Evolutionary conservation across 2,888 invertebrate species (phyloP), one percentile per base, ranked within the genome.

Genomic region (Plutella xylostella): DNA sequence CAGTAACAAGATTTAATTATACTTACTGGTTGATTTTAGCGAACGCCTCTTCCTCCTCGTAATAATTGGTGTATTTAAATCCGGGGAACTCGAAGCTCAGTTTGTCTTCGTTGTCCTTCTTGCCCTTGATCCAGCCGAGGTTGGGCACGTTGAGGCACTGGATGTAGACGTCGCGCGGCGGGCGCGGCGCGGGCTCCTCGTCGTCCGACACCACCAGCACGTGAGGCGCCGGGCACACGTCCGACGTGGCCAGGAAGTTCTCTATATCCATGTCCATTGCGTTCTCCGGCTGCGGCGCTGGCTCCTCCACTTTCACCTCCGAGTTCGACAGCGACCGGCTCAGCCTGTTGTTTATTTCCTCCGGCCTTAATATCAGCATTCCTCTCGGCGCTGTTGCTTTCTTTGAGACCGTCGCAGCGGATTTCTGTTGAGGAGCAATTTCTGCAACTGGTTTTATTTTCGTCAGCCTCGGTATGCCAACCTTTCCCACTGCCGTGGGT

Each of bases 281-380:
- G n/a, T 15, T 3, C 4, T 37, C 20, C 11, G 9, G 4, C n/a
- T 28, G 3, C 3, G 28, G 12, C n/a, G 21, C 19, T n/a, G n/a
- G 15, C 30, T 25, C 39, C 15, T 12, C 9, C 5, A 9, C 6
- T 39, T 39, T 28, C 28, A 28, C 28, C n/a, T 28, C 28, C 9
- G 11, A 12, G 28, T n/a, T 28, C 11, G 9, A 12, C n/a, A 12
- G 11, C n/a, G 9, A 9, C n/a, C 11, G 9, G n/a, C 28, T 28
- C 9, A 6, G 9, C 28, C 67, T 70, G 54, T 72, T 61, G 53
- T 82, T 82, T 22, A 83, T 82, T 66, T 83, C 75, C 57, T 80
- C 80, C 0, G 82, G 82, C 58, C 79, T 82, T 47, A 83, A 65
- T 50, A 83, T 56, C 48, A 70, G 65, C 77, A 80, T 77, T 1